These are phyloP conservation scores for Regulus satrapa DNA, from an alignment of 2,113 vertebrate species.

Conservation along the genomic window DNA sequence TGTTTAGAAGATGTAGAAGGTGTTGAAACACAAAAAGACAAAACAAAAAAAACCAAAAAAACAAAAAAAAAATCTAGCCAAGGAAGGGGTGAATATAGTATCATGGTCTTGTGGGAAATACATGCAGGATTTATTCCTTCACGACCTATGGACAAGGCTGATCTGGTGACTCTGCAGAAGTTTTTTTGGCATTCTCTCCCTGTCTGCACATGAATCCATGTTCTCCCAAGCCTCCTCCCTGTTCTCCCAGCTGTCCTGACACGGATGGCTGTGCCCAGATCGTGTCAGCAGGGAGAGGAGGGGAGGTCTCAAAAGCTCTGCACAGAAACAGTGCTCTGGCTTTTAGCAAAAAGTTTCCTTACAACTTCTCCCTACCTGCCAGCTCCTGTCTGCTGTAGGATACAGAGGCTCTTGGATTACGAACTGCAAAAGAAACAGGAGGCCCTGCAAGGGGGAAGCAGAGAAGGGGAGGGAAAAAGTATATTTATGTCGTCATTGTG, in stretches of 20 bases:
- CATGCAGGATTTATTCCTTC: background rate
- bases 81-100: background rate
- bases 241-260: background rate
- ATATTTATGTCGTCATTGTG: rapidly evolving
- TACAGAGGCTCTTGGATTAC: conserved; percentile 21
- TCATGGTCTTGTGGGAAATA: background rate
- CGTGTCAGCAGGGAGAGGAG: background rate
- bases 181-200: background rate
- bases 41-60: background rate
- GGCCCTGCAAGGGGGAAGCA: background rate
- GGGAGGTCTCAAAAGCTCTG: background rate
- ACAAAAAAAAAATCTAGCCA: no score
- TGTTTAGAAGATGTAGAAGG: background rate
- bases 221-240: background rate
- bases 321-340: background rate
- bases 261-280: background rate
- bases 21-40: background rate
- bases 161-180: background rate
- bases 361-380: background rate
- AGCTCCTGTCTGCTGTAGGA: conserved; percentile 16
- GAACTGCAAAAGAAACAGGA: background rate
- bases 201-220: background rate
- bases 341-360: background rate
- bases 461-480: rapidly evolving
- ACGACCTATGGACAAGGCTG: background rate